Evolutionary conservation across 2,888 invertebrate genomes (phyloP), one percentile per base, ranked within the genome.

Genomic region (Cetonia aurata): DNA sequence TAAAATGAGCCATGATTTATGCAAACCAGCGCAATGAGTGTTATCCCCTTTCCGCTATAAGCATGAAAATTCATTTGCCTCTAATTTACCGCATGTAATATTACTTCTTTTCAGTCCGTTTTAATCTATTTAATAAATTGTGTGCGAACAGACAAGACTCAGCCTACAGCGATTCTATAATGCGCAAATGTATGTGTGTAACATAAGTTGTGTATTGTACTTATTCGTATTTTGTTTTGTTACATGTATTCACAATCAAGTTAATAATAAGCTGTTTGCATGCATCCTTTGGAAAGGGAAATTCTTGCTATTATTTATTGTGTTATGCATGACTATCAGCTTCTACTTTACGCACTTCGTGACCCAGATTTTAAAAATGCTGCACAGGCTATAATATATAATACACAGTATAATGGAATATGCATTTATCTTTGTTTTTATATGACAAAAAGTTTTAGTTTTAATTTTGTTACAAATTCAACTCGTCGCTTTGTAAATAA

Each of bases 51-150:
- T 59, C 52, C 57, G 60, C 70, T 68, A 33, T 42, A 42, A 70
- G 72, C 73, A 52, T 72, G 70, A 75, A 75, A 75, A 73, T 74
- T 73, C 73, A 73, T 73, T 73, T 70, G 71, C 69, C 15, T 71
- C 69, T 71, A 74, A 75, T 74, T 73, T 72, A 72, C 68, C 72
- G 71, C 72, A 62, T 67, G 72, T 74, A 72, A 73, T 71, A 70
- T 59, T 69, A 66, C 72, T 62, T 66, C 70, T 48, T 73, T 57
- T 55, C 46, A 73, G 75, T 75, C 72, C 42, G 67, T 69, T 74
- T 75, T 74, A 75, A 75, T 75, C 70, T 70, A 53, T 55, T 75
- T 73, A 71, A 74, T 72, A 74, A 73, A 71, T 71, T 68, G 73
- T 69, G 69, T 53, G 56, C 65, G 53, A 67, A 69, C 72, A 59